phyloP scores from a whole-genome alignment of 1,140 invertebrate species.

The Anoplolepis gracilipes region DNA sequence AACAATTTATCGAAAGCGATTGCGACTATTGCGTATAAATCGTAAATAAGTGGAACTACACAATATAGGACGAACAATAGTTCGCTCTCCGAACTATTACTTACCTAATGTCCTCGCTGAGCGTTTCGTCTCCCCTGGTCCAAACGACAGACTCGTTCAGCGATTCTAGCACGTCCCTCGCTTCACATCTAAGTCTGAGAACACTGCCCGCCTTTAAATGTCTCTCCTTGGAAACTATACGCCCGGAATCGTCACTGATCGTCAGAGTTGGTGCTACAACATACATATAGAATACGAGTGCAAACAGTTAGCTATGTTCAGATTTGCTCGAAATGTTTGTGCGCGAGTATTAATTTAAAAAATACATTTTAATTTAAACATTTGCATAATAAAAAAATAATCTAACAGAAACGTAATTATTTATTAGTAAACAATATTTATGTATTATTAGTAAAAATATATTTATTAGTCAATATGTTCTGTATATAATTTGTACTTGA shows the following conservation, averaged over 20 bases:
- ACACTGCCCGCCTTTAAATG: constrained; percentile 86
- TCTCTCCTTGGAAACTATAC: constrained; percentile 85
- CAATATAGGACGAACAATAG: not conserved
- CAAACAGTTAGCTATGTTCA: not conserved
- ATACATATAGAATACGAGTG: not conserved
- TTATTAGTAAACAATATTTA: not conserved
- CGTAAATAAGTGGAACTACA: not conserved
- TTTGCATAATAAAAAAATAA: not conserved
- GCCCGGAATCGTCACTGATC: constrained; percentile 87
- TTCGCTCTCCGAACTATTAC: constrained; percentile 11
- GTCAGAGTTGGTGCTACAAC: constrained; percentile 86
- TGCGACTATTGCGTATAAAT: not conserved
- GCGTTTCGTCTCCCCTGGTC: constrained; percentile 83
- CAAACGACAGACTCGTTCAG: constrained; percentile 85
- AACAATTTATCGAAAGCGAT: constrained; percentile 14
- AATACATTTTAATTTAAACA: not conserved
- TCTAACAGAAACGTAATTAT: not conserved
- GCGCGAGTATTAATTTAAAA: not conserved
- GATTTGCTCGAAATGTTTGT: not conserved
- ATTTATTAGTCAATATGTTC: not conserved
- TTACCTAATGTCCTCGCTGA: constrained; percentile 84
- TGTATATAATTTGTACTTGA: not conserved
- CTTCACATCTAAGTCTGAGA: constrained; percentile 86
- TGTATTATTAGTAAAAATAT: not conserved
- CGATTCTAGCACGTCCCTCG: constrained; percentile 81